Conservation (phyloP, 2,888 invertebrate species). For the Drosophila paramelanica region DNA sequence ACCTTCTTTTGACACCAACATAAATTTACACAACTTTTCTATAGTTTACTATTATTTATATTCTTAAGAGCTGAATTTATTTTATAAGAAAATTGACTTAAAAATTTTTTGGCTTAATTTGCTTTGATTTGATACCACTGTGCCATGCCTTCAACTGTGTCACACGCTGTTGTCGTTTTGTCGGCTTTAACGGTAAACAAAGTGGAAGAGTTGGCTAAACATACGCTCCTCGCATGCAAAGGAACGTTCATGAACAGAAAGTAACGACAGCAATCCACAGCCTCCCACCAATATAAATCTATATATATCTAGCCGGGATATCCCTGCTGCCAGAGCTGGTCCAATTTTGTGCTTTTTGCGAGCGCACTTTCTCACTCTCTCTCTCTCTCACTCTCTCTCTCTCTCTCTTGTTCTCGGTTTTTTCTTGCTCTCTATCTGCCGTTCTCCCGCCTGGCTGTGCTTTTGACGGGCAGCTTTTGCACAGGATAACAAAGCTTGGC, state of each 20-base stretch:
- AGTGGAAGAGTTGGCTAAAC: slow-evolving; percentile 68
- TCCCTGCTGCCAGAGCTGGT: slow-evolving; percentile 16
- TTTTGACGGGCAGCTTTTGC: slow-evolving; percentile 63
- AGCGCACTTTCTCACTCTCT: slow-evolving; percentile 9
- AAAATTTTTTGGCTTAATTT: neutral
- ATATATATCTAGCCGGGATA: neutral
- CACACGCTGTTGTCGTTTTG: slow-evolving; percentile 39
- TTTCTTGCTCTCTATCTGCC: slow-evolving; percentile 8
- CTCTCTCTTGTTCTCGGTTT: slow-evolving; percentile 4
- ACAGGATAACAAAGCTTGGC: slow-evolving; percentile 77
- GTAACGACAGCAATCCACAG: slow-evolving; percentile 4
- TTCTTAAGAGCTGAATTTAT: no score
- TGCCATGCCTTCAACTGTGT: slow-evolving; percentile 33
- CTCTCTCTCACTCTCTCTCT: neutral
- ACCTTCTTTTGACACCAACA: no score
- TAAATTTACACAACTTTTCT: no score
- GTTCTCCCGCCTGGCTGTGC: slow-evolving; percentile 48
- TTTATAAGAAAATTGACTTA: no score
- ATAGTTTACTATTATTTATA: no score
- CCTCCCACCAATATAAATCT: neutral
- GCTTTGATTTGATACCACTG: slow-evolving; percentile 27
- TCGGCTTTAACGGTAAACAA: slow-evolving; percentile 65
- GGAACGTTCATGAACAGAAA: slow-evolving; percentile 53
- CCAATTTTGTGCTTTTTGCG: slow-evolving; percentile 31
- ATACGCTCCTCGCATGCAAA: slow-evolving; percentile 66